Evolutionary conservation across 2,797 vertebrate genomes (phyloP).

Genomic region (Xerus rutilus): DNA sequence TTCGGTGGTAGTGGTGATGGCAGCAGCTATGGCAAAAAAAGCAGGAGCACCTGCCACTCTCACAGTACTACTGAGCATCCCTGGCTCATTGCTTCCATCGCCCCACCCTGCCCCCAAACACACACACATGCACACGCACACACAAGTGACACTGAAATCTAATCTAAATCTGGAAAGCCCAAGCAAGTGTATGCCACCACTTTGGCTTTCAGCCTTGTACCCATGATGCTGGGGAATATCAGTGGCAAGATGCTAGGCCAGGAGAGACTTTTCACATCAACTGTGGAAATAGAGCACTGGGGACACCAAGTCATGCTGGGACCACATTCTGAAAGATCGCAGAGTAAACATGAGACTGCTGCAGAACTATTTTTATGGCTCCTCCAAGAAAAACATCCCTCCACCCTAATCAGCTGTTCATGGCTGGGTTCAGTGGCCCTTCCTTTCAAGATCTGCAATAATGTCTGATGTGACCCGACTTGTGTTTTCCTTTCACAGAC

Average conservation of each 20-base stretch:
- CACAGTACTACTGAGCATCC: background rate
- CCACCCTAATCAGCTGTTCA: conserved; percentile 53
- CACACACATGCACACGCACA: background rate
- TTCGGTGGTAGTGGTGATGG: background rate
- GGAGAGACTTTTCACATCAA: background rate
- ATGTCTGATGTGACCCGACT: conserved; percentile 23
- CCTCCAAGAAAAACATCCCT: conserved; percentile 63
- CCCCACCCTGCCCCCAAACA: background rate
- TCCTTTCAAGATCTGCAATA: conserved; percentile 54
- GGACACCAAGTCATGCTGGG: conserved; percentile 47
- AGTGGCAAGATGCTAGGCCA: background rate
- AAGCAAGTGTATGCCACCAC: background rate
- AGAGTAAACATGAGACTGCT: conserved; percentile 55
- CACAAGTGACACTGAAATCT: background rate
- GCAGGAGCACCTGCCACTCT: conserved; percentile 11
- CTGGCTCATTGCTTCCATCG: background rate
- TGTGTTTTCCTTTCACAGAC: conserved; percentile 63
- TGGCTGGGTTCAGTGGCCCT: background rate
- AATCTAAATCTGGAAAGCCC: conserved; percentile 34
- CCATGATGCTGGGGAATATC: background rate
- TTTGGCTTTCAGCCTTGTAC: conserved; percentile 5
- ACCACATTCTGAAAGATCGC: conserved; percentile 62
- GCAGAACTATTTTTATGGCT: conserved; percentile 72
- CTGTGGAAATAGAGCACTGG: background rate
- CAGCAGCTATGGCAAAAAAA: background rate